Evolutionary conservation across 2,113 vertebrate species (phyloP).

Genomic region (Galemys pyrenaicus): DNA sequence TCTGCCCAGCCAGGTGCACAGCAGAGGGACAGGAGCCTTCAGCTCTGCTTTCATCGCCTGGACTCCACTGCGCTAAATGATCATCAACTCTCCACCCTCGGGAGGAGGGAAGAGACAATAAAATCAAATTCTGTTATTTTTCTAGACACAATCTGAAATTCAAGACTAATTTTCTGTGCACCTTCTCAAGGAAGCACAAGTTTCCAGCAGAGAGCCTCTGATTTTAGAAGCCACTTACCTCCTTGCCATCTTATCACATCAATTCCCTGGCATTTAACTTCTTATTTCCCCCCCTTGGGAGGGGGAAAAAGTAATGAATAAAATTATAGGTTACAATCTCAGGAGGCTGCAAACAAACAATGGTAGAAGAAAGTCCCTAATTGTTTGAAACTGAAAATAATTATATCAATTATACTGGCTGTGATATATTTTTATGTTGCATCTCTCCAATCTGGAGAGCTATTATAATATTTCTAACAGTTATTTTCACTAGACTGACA

Average conservation of each 20-base stretch:
- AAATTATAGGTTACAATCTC: constrained; percentile 55
- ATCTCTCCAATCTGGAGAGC: constrained; percentile 32
- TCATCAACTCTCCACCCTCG: not conserved
- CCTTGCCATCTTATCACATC: not conserved
- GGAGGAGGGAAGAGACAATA: not conserved
- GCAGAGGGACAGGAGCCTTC: not conserved
- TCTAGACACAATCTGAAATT: constrained; percentile 37
- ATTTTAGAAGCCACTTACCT: not conserved
- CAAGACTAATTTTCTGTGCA: constrained; percentile 17
- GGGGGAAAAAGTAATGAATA: constrained; percentile 47
- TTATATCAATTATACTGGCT: constrained; percentile 26
- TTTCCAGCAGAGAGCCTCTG: constrained; percentile 24
- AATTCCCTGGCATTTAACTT: not conserved
- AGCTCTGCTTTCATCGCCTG: not conserved
- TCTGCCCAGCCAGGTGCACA: not conserved
- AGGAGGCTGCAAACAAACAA: constrained; percentile 52
- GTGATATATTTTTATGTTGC: constrained; percentile 25
- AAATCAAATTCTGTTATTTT: not conserved
- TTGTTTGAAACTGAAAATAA: constrained; percentile 62
- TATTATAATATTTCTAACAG: constrained; percentile 59
- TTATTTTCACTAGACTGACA: constrained; percentile 51
- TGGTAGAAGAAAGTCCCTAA: constrained; percentile 11
- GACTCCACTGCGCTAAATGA: not conserved
- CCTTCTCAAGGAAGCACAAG: not conserved
- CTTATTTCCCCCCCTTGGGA: not conserved